These are phyloP conservation scores for Agriopis aurantiaria DNA, from an alignment of 2,888 invertebrate species.

Conservation along the genomic window DNA sequence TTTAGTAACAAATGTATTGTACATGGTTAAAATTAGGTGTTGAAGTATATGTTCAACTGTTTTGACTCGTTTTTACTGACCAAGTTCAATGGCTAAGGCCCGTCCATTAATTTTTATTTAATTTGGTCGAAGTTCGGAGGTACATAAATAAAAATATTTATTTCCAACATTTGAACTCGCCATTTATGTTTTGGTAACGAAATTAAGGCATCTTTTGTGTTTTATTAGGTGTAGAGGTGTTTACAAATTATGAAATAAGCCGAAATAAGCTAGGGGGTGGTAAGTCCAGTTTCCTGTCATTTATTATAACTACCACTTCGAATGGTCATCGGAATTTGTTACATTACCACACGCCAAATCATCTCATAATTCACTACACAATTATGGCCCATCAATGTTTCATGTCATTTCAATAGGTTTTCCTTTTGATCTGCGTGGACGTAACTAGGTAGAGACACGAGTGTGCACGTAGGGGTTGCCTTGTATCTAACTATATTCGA, in stretches of 20 bases:
- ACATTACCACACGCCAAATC: background rate
- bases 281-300: slow-evolving; percentile 39
- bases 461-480: too few relatives aligned
- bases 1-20: too few relatives aligned
- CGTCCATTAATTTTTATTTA: too few relatives aligned
- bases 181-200: background rate
- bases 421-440: too few relatives aligned
- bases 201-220: slow-evolving; percentile 24
- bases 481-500: too few relatives aligned
- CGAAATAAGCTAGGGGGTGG: slow-evolving; percentile 65
- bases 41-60: background rate
- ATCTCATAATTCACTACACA: background rate
- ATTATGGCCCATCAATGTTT: background rate
- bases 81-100: too few relatives aligned
- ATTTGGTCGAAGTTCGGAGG: background rate
- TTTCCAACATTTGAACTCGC: too few relatives aligned
- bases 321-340: background rate
- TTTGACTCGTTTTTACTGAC: slow-evolving; percentile 3
- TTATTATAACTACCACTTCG: background rate
- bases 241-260: slow-evolving; percentile 77
- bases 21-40: too few relatives aligned
- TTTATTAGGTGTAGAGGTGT: slow-evolving; percentile 66
- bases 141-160: background rate
- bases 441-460: too few relatives aligned
- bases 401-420: too few relatives aligned